A percentile compares a stretch with the other conserved stretches of the same genome.
Conservation (phyloP, 2,113 vertebrate genomes). For the Stegostoma tigrinum region DNA sequence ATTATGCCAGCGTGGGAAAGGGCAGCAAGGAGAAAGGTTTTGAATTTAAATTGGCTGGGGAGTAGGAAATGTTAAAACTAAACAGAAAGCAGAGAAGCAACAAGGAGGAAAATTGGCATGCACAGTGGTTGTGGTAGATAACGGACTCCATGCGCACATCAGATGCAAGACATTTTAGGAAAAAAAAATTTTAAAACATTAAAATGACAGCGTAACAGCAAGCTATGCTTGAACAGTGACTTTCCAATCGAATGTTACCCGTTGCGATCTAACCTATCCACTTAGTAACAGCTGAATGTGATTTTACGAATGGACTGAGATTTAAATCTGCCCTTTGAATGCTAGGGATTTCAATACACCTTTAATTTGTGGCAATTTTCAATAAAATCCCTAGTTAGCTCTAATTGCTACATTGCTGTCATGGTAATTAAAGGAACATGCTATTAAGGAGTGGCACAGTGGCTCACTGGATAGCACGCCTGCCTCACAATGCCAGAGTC, state of each 20-base stretch:
- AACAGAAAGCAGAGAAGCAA: not conserved
- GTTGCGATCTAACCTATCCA: not conserved
- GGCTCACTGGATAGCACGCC: no score
- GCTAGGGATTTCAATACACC: not conserved
- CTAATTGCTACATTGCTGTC: not conserved
- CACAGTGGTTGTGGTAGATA: not conserved
- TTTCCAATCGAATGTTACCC: not conserved
- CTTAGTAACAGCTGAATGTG: not conserved
- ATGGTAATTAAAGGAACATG: not conserved
- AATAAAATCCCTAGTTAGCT: not conserved
- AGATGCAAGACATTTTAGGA: not conserved
- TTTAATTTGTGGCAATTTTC: not conserved
- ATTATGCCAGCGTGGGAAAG: not conserved
- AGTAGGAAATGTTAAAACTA: not conserved
- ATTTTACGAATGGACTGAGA: not conserved
- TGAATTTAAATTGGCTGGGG: not conserved
- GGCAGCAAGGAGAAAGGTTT: not conserved
- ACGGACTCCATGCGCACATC: not conserved
- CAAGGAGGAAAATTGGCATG: not conserved
- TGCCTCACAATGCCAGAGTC: no score
- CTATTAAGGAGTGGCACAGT: not conserved
- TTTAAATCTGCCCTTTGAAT: not conserved
- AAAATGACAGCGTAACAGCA: not conserved
- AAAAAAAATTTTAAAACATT: not conserved
- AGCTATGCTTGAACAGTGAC: not conserved